Evolutionary conservation across 2,888 invertebrate species (phyloP).

Genomic region (Drosophila helvetica): DNA sequence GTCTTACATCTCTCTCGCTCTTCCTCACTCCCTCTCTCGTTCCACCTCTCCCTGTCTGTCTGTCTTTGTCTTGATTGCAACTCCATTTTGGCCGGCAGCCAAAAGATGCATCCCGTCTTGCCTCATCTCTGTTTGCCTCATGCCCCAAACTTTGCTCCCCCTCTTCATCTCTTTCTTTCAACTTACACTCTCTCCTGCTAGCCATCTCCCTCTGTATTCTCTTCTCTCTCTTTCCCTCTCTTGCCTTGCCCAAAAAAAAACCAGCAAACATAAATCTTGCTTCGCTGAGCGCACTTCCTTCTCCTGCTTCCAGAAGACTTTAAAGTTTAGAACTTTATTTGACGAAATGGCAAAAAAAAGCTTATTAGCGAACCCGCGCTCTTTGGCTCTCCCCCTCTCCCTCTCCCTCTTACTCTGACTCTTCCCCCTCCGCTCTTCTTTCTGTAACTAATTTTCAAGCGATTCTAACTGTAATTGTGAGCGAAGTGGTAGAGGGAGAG

Average conservation of each 20-base stretch:
- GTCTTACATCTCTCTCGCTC: neutral
- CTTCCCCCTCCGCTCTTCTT: slow-evolving; percentile 23
- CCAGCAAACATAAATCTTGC: slow-evolving; percentile 33
- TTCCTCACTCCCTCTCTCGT: slow-evolving; percentile 2
- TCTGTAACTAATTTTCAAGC: slow-evolving; percentile 38
- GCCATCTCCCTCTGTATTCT: neutral
- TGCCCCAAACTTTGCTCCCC: slow-evolving; percentile 1
- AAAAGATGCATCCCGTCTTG: slow-evolving; percentile 51
- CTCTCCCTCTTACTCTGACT: neutral
- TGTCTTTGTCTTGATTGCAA: slow-evolving; percentile 14
- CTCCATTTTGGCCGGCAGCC: slow-evolving; percentile 59
- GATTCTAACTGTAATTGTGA: slow-evolving; percentile 60
- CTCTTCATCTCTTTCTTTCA: neutral
- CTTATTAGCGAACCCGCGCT: slow-evolving; percentile 39
- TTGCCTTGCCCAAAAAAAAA: slow-evolving; percentile 20
- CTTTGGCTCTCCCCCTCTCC: slow-evolving; percentile 3
- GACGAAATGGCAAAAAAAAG: slow-evolving; percentile 34
- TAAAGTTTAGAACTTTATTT: slow-evolving; percentile 61
- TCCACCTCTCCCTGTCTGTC: slow-evolving; percentile 15
- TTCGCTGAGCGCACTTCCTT: slow-evolving; percentile 49
- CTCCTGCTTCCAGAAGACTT: slow-evolving; percentile 13
- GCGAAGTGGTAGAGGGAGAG: slow-evolving; percentile 32
- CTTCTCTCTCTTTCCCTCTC: slow-evolving; percentile 13
- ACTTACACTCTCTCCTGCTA: neutral
- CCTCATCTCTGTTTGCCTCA: slow-evolving; percentile 1